phyloP scores from a whole-genome alignment of 2,888 invertebrate species.

The Pogonocherus hispidulus region DNA sequence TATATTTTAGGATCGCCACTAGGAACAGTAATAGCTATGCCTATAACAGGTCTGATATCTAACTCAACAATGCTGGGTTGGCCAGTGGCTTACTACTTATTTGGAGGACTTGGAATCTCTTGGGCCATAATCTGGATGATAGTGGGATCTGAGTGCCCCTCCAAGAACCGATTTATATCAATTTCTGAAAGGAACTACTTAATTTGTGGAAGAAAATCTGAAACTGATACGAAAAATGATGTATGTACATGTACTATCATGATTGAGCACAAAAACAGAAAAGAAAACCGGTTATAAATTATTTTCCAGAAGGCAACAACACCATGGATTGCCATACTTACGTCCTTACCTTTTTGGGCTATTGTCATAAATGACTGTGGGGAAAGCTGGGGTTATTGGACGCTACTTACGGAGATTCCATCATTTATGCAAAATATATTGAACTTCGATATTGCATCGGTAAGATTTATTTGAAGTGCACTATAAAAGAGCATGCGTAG shows the following conservation, averaged over 20 bases:
- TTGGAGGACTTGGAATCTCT: constrained; percentile 74
- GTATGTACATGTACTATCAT: too few relatives aligned
- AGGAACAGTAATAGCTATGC: constrained; percentile 82
- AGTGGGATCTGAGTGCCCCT: constrained; percentile 77
- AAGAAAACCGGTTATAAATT: too few relatives aligned
- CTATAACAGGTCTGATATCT: constrained; percentile 77
- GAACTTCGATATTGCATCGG: constrained; percentile 78
- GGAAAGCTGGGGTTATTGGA: constrained; percentile 87
- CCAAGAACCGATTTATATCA: constrained; percentile 73
- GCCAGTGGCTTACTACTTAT: constrained; percentile 83
- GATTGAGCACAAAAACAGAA: too few relatives aligned
- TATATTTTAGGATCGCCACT: too few relatives aligned
- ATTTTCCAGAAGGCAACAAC: constrained; percentile 66
- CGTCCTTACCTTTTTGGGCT: constrained; percentile 82
- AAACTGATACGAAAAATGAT: too few relatives aligned
- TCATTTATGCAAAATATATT: constrained; percentile 83
- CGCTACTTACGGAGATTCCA: constrained; percentile 85
- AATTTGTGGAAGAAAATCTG: constrained; percentile 62
- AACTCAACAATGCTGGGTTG: constrained; percentile 72
- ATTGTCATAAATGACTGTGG: constrained; percentile 80
- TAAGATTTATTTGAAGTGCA: too few relatives aligned
- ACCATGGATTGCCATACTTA: constrained; percentile 82
- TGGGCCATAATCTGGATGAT: constrained; percentile 75
- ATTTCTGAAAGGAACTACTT: constrained; percentile 77
- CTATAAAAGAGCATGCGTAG: too few relatives aligned